Percentiles rank a stretch among this genome's conserved stretches.
These are phyloP conservation scores for Clarias platycephalus DNA, from an alignment of 2,797 vertebrate species.

Conservation along the genomic window DNA sequence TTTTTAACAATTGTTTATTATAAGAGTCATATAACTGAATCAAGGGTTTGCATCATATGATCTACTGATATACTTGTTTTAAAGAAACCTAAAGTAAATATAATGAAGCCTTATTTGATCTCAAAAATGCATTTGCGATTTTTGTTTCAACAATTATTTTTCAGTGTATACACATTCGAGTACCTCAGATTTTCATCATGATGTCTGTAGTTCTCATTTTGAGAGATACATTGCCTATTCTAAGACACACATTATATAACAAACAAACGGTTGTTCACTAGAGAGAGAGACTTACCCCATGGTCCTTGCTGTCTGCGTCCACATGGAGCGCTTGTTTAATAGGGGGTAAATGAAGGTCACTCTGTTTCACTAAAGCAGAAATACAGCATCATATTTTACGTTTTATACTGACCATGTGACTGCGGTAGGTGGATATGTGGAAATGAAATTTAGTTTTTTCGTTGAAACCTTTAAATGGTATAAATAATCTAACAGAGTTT, in stretches of 20 bases:
- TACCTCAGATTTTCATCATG: background rate
- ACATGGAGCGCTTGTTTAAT: conserved; percentile 52
- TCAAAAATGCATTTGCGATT: background rate
- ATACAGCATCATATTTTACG: background rate
- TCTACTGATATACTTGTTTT: background rate
- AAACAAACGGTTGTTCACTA: background rate
- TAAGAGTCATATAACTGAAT: background rate
- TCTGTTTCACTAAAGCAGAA: conserved; percentile 49
- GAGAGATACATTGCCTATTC: background rate
- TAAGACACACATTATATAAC: background rate
- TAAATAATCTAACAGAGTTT: background rate
- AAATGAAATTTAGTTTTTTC: background rate
- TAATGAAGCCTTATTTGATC: background rate
- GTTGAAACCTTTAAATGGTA: background rate
- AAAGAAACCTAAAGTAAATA: background rate
- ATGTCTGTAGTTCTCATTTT: background rate
- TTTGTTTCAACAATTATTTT: background rate
- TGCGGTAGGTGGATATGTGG: background rate
- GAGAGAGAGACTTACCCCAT: conserved; percentile 60
- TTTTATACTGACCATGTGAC: background rate
- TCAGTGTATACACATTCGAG: background rate
- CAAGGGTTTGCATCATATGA: background rate
- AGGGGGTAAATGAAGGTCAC: conserved; percentile 66
- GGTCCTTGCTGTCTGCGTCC: conserved; percentile 48
- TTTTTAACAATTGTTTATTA: background rate